Conservation (phyloP, 2,113 vertebrate genomes). For the Elephas maximus region DNA sequence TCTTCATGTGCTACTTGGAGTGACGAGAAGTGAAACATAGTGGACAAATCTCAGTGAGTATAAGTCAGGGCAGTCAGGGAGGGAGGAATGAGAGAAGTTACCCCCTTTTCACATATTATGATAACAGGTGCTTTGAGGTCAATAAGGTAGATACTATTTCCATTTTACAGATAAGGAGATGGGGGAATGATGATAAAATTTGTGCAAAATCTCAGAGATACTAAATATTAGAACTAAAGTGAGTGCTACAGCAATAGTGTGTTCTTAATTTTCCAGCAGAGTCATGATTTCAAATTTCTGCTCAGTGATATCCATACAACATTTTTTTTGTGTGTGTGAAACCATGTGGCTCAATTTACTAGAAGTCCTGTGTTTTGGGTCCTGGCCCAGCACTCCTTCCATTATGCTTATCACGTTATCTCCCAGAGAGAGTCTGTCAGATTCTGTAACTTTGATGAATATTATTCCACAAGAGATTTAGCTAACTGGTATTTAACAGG, state of each 20-base stretch:
- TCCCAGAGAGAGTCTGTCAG: slow-evolving; percentile 22
- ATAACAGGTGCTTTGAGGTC: not conserved
- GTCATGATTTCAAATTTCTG: slow-evolving; percentile 51
- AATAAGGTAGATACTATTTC: not conserved
- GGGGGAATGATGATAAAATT: not conserved
- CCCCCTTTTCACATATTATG: not conserved
- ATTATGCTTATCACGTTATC: slow-evolving; percentile 30
- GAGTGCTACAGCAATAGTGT: not conserved
- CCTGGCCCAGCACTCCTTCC: not conserved
- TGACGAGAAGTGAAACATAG: not conserved
- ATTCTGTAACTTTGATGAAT: slow-evolving; percentile 58
- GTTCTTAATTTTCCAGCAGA: slow-evolving; percentile 53
- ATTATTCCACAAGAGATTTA: slow-evolving; percentile 39
- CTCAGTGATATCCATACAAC: slow-evolving; percentile 31
- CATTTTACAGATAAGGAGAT: not conserved
- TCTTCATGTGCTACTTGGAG: not conserved
- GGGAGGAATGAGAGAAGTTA: not conserved
- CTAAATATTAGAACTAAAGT: not conserved
- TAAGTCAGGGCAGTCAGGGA: not conserved
- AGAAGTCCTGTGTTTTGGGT: slow-evolving; percentile 36
- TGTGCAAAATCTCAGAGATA: not conserved
- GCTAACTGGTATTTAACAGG: not conserved
- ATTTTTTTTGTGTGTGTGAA: slow-evolving; percentile 63
- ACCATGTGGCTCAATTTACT: slow-evolving; percentile 53
- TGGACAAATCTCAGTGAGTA: not conserved